Conservation (phyloP, 2,113 vertebrate genomes). For the Nothobranchius kuhntae region DNA sequence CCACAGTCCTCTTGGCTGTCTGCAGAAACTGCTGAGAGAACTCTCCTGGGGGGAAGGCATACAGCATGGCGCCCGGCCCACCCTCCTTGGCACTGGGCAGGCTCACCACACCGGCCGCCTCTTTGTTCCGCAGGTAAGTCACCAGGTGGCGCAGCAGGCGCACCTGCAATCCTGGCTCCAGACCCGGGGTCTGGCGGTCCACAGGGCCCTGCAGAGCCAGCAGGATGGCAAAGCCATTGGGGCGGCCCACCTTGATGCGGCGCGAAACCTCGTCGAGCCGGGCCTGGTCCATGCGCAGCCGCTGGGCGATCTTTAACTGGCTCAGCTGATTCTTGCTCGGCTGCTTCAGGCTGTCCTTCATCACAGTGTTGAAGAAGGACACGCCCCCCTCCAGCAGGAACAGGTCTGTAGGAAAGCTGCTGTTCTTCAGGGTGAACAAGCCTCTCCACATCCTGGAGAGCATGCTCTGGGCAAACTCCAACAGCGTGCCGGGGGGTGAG, state of each 20-base stretch:
- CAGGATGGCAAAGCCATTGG: constrained; percentile 90
- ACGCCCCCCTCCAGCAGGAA: constrained; percentile 92
- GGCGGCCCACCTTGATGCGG: constrained; percentile 90
- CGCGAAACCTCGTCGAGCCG: constrained; percentile 95
- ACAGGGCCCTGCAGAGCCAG: constrained; percentile 89
- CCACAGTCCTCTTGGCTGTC: constrained; percentile 89
- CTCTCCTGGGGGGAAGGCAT: constrained; percentile 95
- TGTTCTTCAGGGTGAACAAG: constrained; percentile 96
- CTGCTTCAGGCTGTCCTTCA: constrained; percentile 81
- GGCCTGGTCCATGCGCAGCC: constrained; percentile 95
- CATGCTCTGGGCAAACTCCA: constrained; percentile 87
- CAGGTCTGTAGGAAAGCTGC: constrained; percentile 95
- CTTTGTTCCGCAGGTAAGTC: constrained; percentile 98
- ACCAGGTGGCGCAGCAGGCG: constrained; percentile 96
- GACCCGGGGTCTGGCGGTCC: constrained; percentile 73
- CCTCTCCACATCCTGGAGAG: constrained; percentile 92
- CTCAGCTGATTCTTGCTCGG: constrained; percentile 79
- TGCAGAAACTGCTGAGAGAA: constrained; percentile 98
- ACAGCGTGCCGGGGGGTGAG: constrained; percentile 84
- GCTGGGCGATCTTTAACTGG: constrained; percentile 97
- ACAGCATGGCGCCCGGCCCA: constrained; percentile 91
- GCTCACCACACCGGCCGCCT: constrained; percentile 96
- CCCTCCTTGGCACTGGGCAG: constrained; percentile 89
- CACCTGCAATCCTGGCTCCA: constrained; percentile 91
- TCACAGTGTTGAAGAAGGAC: constrained; percentile 83